Evolutionary conservation across 2,888 invertebrate species (phyloP).

Genomic region (Lypha dubia): DNA sequence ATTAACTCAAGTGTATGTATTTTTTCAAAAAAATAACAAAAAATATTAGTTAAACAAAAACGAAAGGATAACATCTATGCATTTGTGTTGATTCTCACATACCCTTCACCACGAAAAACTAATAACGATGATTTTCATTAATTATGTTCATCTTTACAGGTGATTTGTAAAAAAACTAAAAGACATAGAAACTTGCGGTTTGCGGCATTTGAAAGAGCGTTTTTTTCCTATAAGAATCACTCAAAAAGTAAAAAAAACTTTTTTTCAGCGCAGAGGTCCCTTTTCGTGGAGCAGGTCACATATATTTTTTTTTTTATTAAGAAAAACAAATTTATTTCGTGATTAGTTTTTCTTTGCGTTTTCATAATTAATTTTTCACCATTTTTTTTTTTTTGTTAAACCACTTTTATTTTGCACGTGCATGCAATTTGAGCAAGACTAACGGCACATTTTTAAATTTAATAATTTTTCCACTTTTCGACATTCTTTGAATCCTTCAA

Average conservation of each 20-base stretch:
- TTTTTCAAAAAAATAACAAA: constrained; percentile 4
- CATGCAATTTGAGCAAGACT: background rate
- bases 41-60: constrained; percentile 9
- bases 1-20: background rate
- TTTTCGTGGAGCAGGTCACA: no score
- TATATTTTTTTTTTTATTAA: no score
- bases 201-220: no score
- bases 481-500: no score
- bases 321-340: no score
- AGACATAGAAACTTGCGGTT: no score
- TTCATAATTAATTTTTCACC: background rate
- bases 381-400: background rate
- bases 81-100: background rate
- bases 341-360: background rate
- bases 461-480: background rate
- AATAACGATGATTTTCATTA: no score
- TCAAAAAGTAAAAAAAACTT: no score
- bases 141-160: no score
- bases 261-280: no score
- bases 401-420: background rate
- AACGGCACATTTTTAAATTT: background rate
- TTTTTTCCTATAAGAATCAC: no score
- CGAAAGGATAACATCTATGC: background rate
- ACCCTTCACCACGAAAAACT: constrained; percentile 1
- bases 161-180: no score